phyloP scores from a whole-genome alignment of 2,797 vertebrate genomes.

The Pseudochromis fuscus region DNA sequence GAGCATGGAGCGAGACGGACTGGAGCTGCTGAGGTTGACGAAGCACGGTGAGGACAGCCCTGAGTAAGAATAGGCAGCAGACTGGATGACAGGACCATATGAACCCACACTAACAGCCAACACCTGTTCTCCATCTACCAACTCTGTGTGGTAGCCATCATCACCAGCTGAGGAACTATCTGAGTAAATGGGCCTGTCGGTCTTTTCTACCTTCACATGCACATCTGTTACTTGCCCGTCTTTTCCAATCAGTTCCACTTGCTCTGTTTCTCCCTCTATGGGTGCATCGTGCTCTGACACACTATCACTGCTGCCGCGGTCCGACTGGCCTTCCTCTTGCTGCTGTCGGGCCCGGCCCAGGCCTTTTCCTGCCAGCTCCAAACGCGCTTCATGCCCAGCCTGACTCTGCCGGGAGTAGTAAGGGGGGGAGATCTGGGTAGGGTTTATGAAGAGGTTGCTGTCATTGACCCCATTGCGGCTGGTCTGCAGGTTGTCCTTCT shows the following conservation, averaged over 20 bases:
- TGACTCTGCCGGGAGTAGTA: slow-evolving; percentile 91
- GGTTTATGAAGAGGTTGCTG: slow-evolving; percentile 93
- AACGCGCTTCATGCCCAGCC: slow-evolving; percentile 82
- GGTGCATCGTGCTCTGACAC: slow-evolving; percentile 95
- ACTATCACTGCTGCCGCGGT: slow-evolving; percentile 94
- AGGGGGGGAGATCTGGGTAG: slow-evolving; percentile 95
- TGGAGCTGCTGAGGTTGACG: slow-evolving; percentile 91
- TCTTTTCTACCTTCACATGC: slow-evolving; percentile 96
- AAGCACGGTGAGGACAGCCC: slow-evolving; percentile 88
- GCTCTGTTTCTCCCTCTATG: slow-evolving; percentile 94
- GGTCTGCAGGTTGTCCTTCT: slow-evolving; percentile 85
- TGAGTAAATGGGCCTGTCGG: slow-evolving; percentile 93
- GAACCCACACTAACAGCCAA: slow-evolving; percentile 96
- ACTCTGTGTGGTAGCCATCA: slow-evolving; percentile 97
- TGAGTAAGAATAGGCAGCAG: slow-evolving; percentile 92
- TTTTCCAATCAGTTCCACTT: slow-evolving; percentile 91
- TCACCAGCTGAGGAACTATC: slow-evolving; percentile 98
- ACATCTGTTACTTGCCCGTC: slow-evolving; percentile 95
- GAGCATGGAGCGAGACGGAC: slow-evolving; percentile 95
- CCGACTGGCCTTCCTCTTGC: slow-evolving; percentile 95
- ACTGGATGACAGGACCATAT: slow-evolving; percentile 93
- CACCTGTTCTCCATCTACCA: slow-evolving; percentile 98
- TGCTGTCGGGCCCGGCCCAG: slow-evolving; percentile 80
- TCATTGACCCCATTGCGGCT: slow-evolving; percentile 92
- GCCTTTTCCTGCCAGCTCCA: slow-evolving; percentile 81